These are phyloP conservation scores for Alitta virens DNA, from an alignment of 2,888 invertebrate species.

Conservation along the genomic window DNA sequence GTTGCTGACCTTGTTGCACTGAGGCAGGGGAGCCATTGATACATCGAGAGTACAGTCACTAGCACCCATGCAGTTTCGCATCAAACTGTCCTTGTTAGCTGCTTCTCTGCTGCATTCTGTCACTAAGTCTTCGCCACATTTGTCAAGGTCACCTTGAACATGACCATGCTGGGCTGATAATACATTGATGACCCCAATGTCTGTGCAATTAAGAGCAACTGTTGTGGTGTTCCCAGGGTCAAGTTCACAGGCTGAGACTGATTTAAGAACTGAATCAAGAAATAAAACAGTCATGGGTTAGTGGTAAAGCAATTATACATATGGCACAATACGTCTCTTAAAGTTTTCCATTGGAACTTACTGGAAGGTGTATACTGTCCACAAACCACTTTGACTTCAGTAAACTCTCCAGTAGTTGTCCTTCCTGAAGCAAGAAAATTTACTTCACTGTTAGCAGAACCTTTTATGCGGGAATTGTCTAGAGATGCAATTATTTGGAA, in stretches of 20 bases:
- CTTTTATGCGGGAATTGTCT: too few species aligned
- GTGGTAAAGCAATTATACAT: too few species aligned
- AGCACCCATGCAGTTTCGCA: conserved; percentile 9
- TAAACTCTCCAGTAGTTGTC: background rate
- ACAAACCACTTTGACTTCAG: background rate
- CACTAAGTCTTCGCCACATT: conserved; percentile 1
- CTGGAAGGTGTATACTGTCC: background rate
- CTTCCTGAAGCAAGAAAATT: too few species aligned
- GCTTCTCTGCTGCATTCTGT: conserved; percentile 1
- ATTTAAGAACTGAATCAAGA: too few species aligned
- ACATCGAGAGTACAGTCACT: background rate
- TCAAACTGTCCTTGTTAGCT: background rate
- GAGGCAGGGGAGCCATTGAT: background rate
- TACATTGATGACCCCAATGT: conserved; percentile 7
- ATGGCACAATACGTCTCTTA: too few species aligned
- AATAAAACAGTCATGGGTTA: too few species aligned
- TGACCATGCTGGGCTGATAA: conserved; percentile 5
- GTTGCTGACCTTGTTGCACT: background rate
- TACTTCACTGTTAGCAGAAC: too few species aligned
- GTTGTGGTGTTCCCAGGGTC: background rate
- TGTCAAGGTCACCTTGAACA: background rate
- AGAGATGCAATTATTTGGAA: too few species aligned
- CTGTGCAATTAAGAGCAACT: background rate
- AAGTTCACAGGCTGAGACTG: too few species aligned
- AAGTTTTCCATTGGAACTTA: background rate